Evolutionary conservation across 2,113 vertebrate species (phyloP), one percentile per base, ranked within the genome.

Genomic region (Crotalus tigris): DNA sequence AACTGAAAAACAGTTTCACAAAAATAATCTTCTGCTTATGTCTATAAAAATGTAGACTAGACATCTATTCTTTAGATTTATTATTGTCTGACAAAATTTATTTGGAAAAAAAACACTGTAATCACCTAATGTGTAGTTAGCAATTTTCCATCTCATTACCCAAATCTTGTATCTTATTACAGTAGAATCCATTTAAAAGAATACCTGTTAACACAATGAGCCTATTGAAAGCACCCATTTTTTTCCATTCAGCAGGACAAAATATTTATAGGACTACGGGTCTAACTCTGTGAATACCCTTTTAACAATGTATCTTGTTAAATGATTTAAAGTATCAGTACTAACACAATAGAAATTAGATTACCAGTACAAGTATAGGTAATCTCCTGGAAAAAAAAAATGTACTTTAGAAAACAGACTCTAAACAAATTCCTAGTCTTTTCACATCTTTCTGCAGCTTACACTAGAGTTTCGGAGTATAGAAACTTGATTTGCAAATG

Each of bases 81-180:
- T 95, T 96, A 94, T 96, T 97, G 96, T 95, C 93, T 96, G 96
- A 89, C 96, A 96, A 95, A 96, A 97, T 86, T 96, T 95, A 96
- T 97, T 97, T 97, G 89, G 93, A 93, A 46, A 46, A 46, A 46
- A 46, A 46, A 5, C 46, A 94, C 69, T 88, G 57, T 96, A 96
- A 96, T 96, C 90, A 94, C 91, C 90, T 94, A 95, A 95, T 96
- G 94, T 55, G 61, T 94, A 89, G 92, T 94, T 95, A 96, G 87
- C 92, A 97, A 96, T 97, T 97, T 97, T 96, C 96, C 95, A 93
- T 96, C 91, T 97, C 96, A 95, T 97, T 97, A 95, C 95, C 95
- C 96, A 97, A 93, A 51, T 29, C 92, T 95, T 96, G 95, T 97
- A 92, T 94, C 92, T 96, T 96, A 96, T 96, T 96, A 95, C 57